phyloP scores from a whole-genome alignment of 1,140 invertebrate genomes.

The Lanistes nyassanus region DNA sequence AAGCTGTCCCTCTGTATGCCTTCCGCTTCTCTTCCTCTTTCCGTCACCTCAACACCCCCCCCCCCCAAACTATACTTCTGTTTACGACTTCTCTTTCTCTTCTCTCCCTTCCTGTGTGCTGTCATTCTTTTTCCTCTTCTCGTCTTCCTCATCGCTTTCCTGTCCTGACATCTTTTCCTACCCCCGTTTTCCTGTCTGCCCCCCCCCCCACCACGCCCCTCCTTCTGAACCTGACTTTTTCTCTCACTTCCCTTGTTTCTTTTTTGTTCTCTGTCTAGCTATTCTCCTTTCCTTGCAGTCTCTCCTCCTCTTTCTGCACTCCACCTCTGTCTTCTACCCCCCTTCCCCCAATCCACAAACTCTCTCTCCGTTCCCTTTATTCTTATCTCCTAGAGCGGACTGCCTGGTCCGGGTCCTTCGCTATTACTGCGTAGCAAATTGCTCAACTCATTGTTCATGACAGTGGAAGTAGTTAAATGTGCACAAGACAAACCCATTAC shows the following conservation, averaged over 20 bases:
- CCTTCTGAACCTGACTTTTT: not conserved
- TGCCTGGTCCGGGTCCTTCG: too few species aligned
- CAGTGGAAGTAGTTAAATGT: not conserved
- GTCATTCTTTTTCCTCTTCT: not conserved
- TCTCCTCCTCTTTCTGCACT: too few species aligned
- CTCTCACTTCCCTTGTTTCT: not conserved
- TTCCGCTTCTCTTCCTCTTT: constrained; percentile 17
- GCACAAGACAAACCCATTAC: too few species aligned
- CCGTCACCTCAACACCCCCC: constrained; percentile 1
- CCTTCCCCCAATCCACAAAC: not conserved
- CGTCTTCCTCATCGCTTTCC: constrained; percentile 13
- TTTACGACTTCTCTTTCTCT: not conserved
- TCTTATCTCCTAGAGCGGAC: too few species aligned
- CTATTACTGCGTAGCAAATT: not conserved
- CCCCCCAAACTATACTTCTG: too few species aligned
- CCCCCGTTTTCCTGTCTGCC: constrained; percentile 1
- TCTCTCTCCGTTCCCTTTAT: constrained; percentile 25
- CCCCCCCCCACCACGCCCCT: not conserved
- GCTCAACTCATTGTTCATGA: not conserved
- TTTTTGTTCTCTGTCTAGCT: constrained; percentile 5
- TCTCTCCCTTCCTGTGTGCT: not conserved
- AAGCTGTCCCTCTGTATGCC: not conserved
- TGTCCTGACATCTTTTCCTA: not conserved
- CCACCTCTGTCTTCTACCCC: too few species aligned
- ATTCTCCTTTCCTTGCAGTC: not conserved